Evolutionary conservation across 2,888 invertebrate species (phyloP), one percentile per base, ranked within the genome.

Genomic region (Sepioteuthis lessoniana): DNA sequence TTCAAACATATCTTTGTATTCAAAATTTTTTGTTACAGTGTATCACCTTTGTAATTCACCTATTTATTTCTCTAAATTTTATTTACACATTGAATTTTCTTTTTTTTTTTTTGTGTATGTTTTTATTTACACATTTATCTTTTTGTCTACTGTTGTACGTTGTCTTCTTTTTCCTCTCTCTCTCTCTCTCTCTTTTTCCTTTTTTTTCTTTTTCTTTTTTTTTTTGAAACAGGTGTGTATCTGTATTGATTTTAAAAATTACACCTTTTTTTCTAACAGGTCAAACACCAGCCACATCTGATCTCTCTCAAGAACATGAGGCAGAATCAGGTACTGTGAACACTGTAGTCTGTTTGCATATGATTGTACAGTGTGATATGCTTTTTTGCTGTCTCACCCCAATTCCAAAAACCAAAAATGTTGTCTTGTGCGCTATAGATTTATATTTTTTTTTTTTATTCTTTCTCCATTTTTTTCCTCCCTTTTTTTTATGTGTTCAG

Each of bases 351-450:
- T 13, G 16, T n/a, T 76, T 35, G 76, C 76, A 76, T n/a, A 76
- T 76, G n/a, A 13, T 76, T 76, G 76, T 76, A 76, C 76, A n/a
- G n/a, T 94, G 55, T 76, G 94, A 91, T 31, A 90, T 93, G 94
- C 47, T 91, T 35, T 93, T 46, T 94, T 76, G 93, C 90, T 47
- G 35, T 90, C 76, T 76, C 19, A 76, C n/a, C 76, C 76, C 16
- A n/a, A n/a, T n/a, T n/a, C 25, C 25, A n/a, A 76, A 76, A n/a
- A n/a, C 76, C 10, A n/a, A 76, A 76, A 76, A 76, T 76, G 76
- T 76, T 76, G 76, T 76, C 76, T 76, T 35, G 76, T 76, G 76
- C n/a, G 76, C n/a, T 76, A 76, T 76, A 76, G n/a, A 76, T 76
- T 35, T 10, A 76, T 76, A n/a, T n/a, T 16, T 0, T 76, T 76